These are phyloP conservation scores for Aporophyla nigra DNA, from an alignment of 2,888 invertebrate genomes.

Conservation along the genomic window DNA sequence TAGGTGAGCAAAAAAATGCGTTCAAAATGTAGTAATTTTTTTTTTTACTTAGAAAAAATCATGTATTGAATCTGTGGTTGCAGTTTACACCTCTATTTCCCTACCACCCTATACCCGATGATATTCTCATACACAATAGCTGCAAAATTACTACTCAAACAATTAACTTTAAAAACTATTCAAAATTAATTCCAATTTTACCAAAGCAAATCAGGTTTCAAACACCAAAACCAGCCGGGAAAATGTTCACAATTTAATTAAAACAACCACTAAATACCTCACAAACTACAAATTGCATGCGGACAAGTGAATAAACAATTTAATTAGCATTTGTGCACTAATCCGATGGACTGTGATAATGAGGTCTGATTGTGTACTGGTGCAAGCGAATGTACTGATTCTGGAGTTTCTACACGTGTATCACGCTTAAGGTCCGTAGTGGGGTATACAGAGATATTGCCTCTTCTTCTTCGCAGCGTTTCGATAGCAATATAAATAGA, in stretches of 20 bases:
- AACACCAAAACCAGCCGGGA: neutral
- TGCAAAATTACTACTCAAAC: neutral
- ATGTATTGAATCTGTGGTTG: too few relatives aligned
- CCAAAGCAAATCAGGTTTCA: neutral
- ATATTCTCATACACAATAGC: neutral
- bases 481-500: too few relatives aligned
- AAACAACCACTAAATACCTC: conserved; percentile 3
- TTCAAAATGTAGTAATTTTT: too few relatives aligned
- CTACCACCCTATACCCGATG: neutral
- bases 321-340: conserved; percentile 35
- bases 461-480: too few relatives aligned
- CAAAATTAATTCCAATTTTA: neutral
- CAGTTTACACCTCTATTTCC: too few relatives aligned
- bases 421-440: neutral
- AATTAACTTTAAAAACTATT: neutral
- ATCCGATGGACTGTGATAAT: conserved; percentile 24
- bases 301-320: conserved; percentile 10
- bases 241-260: conserved; percentile 9
- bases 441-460: neutral
- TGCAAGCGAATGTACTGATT: neutral
- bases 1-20: too few relatives aligned
- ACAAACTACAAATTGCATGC: conserved; percentile 14
- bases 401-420: neutral
- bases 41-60: too few relatives aligned
- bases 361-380: conserved; percentile 14